These are phyloP conservation scores for Euthynnus affinis DNA, from an alignment of 2,797 vertebrate species.

Conservation along the genomic window DNA sequence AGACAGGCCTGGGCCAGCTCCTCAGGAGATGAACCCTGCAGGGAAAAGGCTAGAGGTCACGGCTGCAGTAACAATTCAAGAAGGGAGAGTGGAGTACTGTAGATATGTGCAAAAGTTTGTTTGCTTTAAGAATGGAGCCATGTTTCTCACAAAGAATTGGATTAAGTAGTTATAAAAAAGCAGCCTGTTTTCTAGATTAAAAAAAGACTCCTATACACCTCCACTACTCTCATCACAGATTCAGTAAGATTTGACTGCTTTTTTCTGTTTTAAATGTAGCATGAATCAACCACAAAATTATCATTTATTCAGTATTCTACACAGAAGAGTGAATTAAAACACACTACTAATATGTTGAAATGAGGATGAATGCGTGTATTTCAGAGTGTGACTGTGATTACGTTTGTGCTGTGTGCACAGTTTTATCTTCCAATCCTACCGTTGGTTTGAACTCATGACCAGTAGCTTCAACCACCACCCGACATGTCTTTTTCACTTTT, in stretches of 20 bases:
- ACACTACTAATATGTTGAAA: background rate
- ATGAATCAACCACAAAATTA: background rate
- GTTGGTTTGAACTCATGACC: conserved; percentile 79
- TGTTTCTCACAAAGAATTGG: background rate
- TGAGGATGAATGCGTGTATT: background rate
- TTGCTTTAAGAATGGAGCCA: background rate
- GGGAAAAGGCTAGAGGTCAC: conserved; percentile 8
- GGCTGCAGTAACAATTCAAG: background rate
- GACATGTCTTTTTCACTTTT: conserved; percentile 78
- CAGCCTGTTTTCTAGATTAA: background rate
- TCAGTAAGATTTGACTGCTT: background rate
- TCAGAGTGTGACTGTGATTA: background rate
- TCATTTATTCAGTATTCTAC: background rate
- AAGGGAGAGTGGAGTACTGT: too few species aligned
- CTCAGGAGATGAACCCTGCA: conserved; percentile 80
- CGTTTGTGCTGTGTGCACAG: background rate
- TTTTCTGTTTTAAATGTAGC: background rate
- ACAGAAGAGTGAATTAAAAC: background rate
- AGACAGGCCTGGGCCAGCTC: conserved; percentile 82
- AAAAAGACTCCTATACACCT: too few species aligned
- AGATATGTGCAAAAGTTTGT: background rate
- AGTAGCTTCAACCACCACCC: conserved; percentile 64
- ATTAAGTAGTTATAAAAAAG: background rate
- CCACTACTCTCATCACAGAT: background rate
- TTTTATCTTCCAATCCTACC: conserved; percentile 58